Evolutionary conservation across 2,113 vertebrate species (phyloP).

Genomic region (Nothoprocta pentlandii): DNA sequence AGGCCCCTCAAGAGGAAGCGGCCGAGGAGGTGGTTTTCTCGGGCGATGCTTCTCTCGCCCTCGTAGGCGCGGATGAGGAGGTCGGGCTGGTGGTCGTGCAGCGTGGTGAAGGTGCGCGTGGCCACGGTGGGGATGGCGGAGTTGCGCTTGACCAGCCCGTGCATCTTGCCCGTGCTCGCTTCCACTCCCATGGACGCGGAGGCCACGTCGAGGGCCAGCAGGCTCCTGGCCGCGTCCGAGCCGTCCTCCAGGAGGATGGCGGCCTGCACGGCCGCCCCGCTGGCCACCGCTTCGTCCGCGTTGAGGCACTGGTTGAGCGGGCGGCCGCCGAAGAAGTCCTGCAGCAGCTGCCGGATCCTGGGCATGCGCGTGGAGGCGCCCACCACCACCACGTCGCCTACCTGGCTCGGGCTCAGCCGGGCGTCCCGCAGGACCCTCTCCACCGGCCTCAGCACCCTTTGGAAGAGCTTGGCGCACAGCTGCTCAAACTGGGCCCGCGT

Average conservation of each 20-base stretch:
- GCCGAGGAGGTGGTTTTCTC: constrained; percentile 46
- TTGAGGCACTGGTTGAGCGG: constrained; percentile 44
- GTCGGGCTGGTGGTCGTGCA: constrained; percentile 9
- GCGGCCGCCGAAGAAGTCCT: constrained; percentile 34
- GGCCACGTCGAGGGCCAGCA: constrained; percentile 10
- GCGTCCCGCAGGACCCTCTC: constrained; percentile 14
- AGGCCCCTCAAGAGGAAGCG: constrained; percentile 20
- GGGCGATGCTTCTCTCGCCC: constrained; percentile 1
- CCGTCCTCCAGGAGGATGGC: constrained; percentile 13
- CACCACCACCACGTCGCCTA: constrained; percentile 25
- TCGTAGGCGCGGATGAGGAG: constrained; percentile 13
- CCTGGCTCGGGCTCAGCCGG: not conserved
- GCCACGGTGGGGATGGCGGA: not conserved
- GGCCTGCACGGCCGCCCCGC: constrained; percentile 37
- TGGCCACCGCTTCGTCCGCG: constrained; percentile 36
- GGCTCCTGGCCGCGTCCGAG: not conserved
- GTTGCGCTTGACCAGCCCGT: constrained; percentile 2
- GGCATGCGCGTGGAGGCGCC: constrained; percentile 47
- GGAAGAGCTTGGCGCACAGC: not conserved
- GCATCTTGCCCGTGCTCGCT: not conserved
- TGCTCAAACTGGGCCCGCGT: not conserved
- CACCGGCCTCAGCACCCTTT: not conserved
- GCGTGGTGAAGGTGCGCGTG: constrained; percentile 13
- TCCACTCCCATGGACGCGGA: constrained; percentile 8
- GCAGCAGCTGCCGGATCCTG: constrained; percentile 30